phyloP scores from a whole-genome alignment of 1,140 invertebrate species.

The Drosophila santomea region DNA sequence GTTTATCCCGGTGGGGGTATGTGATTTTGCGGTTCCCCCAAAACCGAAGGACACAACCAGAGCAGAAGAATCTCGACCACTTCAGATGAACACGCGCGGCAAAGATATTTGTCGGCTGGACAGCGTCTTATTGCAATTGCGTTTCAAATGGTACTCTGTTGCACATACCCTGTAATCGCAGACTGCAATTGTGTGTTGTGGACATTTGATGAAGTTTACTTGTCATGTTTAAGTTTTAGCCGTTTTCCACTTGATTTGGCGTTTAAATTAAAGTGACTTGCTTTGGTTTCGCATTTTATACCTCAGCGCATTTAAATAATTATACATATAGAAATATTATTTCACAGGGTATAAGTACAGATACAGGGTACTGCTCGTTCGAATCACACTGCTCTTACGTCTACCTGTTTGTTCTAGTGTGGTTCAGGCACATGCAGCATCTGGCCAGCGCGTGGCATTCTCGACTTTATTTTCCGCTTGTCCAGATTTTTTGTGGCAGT shows the following conservation, averaged over 20 bases:
- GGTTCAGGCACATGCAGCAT: constrained; percentile 3
- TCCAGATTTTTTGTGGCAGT: constrained; percentile 1
- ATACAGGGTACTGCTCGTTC: not conserved
- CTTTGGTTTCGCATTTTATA: too few species aligned
- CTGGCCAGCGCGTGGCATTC: constrained; percentile 15
- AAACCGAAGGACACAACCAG: not conserved
- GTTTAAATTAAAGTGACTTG: too few species aligned
- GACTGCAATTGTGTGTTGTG: too few species aligned
- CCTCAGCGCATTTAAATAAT: too few species aligned
- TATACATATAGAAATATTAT: too few species aligned
- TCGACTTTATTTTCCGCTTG: constrained; percentile 21
- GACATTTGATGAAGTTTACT: too few species aligned
- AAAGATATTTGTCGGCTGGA: constrained; percentile 33
- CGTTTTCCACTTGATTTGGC: too few species aligned
- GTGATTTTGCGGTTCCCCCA: constrained; percentile 16
- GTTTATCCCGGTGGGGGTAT: constrained; percentile 4
- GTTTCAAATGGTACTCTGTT: not conserved
- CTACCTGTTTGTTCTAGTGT: not conserved
- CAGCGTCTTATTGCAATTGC: not conserved
- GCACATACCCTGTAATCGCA: not conserved
- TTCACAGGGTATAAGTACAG: too few species aligned
- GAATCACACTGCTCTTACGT: not conserved
- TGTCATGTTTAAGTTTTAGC: too few species aligned
- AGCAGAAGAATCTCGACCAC: not conserved
- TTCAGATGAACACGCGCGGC: constrained; percentile 6